These are phyloP conservation scores for Corythucha ciliata DNA, from an alignment of 2,888 invertebrate species.

Conservation along the genomic window DNA sequence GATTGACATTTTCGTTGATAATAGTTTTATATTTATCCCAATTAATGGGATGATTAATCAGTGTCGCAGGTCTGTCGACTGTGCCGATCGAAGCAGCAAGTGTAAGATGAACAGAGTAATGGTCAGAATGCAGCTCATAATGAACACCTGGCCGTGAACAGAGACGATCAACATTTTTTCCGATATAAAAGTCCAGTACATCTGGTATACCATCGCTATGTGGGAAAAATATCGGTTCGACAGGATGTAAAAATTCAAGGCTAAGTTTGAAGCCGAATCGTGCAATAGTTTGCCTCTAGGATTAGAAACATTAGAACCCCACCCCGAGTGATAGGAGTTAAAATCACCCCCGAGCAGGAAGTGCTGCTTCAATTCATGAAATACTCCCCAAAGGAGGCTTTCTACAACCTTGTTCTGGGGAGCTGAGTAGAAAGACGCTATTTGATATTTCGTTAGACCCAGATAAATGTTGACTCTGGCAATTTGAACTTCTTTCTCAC, in stretches of 20 bases:
- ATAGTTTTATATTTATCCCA: slow-evolving; percentile 1
- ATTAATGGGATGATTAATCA: slow-evolving; percentile 5
- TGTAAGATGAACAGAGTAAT: neutral
- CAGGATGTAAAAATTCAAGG: neutral
- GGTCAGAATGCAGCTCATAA: slow-evolving; percentile 6
- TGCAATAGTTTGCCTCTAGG: too few relatives aligned
- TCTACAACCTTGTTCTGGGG: slow-evolving; percentile 3
- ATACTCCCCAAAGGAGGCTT: slow-evolving; percentile 1
- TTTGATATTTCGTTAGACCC: neutral
- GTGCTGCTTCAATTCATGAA: slow-evolving; percentile 2
- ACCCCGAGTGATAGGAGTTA: too few relatives aligned
- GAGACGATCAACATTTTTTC: neutral
- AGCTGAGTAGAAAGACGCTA: slow-evolving; percentile 1
- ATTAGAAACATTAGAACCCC: neutral
- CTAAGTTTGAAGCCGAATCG: too few relatives aligned
- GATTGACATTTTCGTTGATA: neutral
- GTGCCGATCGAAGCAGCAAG: neutral
- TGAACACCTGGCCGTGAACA: neutral
- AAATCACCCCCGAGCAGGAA: slow-evolving; percentile 4
- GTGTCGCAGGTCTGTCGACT: neutral
- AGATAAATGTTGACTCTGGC: neutral
- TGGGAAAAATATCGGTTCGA: neutral
- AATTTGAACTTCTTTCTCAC: slow-evolving; percentile 3
- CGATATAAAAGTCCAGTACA: too few relatives aligned
- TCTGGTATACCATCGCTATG: too few relatives aligned